Base-by-base conservation (phyloP, 2,113 vertebrate species). In the Urocynchramus pylzowi region DNA sequence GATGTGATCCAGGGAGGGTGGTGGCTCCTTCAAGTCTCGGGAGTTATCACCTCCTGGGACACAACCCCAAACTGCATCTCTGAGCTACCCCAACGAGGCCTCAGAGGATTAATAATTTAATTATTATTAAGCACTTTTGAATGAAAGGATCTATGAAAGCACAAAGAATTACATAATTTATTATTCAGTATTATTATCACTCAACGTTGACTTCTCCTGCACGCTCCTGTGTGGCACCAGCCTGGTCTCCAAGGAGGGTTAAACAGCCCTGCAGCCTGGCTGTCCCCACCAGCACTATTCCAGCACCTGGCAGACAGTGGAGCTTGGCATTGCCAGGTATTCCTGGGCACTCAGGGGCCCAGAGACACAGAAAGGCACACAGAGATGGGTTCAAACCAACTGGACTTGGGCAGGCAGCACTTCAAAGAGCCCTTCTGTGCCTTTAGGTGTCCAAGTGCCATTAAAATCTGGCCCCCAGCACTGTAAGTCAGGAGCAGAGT, bases 81-180 rank as follows among this genome's bases (percentile, higher is more conserved):
- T 1, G 8, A 90, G 71, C 75, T 24, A 52, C 42, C 71, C 50
- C 85, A 21, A 16, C 0, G 0, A 77, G 74, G 78, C 61, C 76
- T 18, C 15, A 9, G 59, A 85, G 41, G 42, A 61, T 64, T n/a
- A 67, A 88, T 93, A 86, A 80, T 92, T 90, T 44, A 75, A 73
- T 65, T 54, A 86, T 49, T 75, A 57, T 22, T 45, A 71, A 84
- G 76, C 44, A 82, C 68, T 90, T 74, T 67, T 10, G 8, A 8
- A 64, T 68, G 75, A 93, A 74, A 84, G 47, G 28, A 41, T 52
- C 61, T 13, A 71, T 27, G 50, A 87, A 94, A 84, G 88, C 14
- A 90, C 64, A 28, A 87, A 89, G 80, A 93, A 87, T 67, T 64
- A 84, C 83, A 59, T 53, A 37, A 89, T 93, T 93, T 71, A 92